A percentile compares a stretch with the other conserved stretches of the same genome.
phyloP scores from a whole-genome alignment of 2,113 vertebrate species.

The Platysternon megacephalum region DNA sequence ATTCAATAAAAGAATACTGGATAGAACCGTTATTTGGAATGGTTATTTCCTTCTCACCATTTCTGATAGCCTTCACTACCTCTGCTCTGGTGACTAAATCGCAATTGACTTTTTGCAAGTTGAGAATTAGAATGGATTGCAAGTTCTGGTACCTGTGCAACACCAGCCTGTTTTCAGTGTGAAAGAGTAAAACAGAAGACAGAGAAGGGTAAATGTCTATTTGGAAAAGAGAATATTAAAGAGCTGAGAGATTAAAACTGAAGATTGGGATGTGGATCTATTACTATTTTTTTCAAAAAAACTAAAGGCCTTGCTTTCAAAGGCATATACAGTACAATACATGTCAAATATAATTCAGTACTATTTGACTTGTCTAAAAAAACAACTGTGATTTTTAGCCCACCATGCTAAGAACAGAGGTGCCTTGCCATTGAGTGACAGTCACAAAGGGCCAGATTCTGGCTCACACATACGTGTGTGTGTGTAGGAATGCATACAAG shows the following conservation, averaged over 20 bases:
- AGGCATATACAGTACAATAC: background rate
- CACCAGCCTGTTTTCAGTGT: background rate
- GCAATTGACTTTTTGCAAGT: background rate
- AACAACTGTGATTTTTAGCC: background rate
- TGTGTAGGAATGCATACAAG: accelerated
- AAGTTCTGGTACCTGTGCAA: background rate
- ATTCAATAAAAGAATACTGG: background rate
- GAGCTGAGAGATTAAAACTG: background rate
- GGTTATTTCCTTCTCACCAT: slow-evolving; percentile 21
- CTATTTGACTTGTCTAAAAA: background rate
- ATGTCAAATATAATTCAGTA: background rate
- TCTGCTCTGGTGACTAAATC: background rate
- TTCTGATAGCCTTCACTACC: slow-evolving; percentile 59
- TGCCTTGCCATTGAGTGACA: background rate
- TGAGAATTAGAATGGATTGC: background rate
- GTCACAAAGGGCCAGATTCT: background rate
- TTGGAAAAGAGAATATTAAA: background rate
- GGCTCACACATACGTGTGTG: accelerated
- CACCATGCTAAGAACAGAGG: accelerated
- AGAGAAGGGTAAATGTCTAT: background rate
- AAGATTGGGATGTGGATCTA: background rate
- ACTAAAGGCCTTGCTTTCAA: background rate
- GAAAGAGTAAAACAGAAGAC: background rate
- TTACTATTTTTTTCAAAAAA: background rate
- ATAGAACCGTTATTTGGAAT: slow-evolving; percentile 35